Evolutionary conservation across 1,140 invertebrate genomes (phyloP).

Genomic region (Pissodes strobi): DNA sequence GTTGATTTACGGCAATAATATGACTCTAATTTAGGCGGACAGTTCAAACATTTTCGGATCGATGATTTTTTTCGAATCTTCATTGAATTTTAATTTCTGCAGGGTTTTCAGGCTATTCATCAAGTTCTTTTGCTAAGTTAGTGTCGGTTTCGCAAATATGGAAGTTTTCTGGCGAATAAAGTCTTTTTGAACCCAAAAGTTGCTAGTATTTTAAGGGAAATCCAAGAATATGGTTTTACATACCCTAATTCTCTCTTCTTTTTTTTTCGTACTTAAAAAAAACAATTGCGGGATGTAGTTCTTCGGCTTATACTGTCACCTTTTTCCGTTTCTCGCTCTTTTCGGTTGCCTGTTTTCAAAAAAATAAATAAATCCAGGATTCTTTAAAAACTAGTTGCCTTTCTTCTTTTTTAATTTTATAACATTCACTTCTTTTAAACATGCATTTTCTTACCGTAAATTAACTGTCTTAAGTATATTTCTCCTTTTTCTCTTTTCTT

Average conservation of each 20-base stretch:
- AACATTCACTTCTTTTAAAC: too few relatives aligned
- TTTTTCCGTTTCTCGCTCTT: too few relatives aligned
- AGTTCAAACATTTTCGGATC: slow-evolving; percentile 30
- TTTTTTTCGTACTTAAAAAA: neutral
- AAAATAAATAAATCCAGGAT: slow-evolving; percentile 11
- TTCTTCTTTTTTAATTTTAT: slow-evolving; percentile 7
- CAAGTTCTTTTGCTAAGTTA: slow-evolving; percentile 1
- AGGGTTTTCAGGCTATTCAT: neutral
- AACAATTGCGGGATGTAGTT: neutral
- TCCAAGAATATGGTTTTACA: slow-evolving; percentile 34
- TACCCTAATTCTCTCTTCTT: slow-evolving; percentile 13
- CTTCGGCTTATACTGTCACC: too few relatives aligned
- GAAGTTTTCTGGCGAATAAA: neutral
- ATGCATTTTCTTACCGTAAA: too few relatives aligned
- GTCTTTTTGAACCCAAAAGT: neutral
- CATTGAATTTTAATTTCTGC: neutral
- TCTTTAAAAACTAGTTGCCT: neutral
- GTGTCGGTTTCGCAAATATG: neutral
- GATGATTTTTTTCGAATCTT: slow-evolving; percentile 6
- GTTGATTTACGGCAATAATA: slow-evolving; percentile 45
- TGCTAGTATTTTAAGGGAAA: neutral
- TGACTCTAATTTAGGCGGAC: slow-evolving; percentile 44
- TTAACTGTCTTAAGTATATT: too few relatives aligned
- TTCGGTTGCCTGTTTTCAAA: neutral
- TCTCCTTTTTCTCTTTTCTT: too few relatives aligned